Percentiles rank a stretch among this genome's conserved stretches.
Evolutionary conservation across 2,888 invertebrate species (phyloP).

Genomic region (Diabrotica balteata): DNA sequence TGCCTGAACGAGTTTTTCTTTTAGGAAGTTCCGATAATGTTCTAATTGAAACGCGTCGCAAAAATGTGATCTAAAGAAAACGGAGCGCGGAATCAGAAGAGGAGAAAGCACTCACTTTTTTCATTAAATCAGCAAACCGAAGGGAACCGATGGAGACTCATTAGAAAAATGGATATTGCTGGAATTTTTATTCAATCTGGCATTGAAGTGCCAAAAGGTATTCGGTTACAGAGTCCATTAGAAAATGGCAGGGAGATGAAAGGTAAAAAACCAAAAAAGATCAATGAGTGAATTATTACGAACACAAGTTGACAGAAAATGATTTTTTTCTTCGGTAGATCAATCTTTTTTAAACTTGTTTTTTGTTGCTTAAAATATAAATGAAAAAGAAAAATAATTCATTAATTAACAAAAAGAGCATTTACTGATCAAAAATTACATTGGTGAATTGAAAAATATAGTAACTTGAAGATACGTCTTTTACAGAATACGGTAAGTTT

Average conservation of each 20-base stretch:
- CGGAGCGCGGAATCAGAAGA: background rate
- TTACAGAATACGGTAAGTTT: too few species aligned
- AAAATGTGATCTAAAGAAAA: slow-evolving; percentile 4
- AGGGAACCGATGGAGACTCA: slow-evolving; percentile 8
- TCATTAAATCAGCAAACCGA: slow-evolving; percentile 7
- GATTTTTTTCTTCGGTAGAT: too few species aligned
- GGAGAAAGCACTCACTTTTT: slow-evolving; percentile 1
- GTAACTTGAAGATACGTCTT: too few species aligned
- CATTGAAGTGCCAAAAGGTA: background rate
- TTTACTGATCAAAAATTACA: too few species aligned
- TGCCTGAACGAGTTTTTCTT: background rate
- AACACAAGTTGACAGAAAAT: too few species aligned
- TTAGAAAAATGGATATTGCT: slow-evolving; percentile 17
- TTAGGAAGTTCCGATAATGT: background rate
- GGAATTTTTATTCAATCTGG: slow-evolving; percentile 4
- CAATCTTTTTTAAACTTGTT: too few species aligned
- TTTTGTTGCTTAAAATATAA: too few species aligned
- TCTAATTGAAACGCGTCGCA: slow-evolving; percentile 7
- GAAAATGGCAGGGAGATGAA: background rate
- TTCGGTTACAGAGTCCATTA: slow-evolving; percentile 13
- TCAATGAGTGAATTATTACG: too few species aligned
- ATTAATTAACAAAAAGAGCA: too few species aligned
- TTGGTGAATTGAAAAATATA: too few species aligned
- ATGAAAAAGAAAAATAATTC: too few species aligned
- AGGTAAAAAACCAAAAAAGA: background rate